These are phyloP conservation scores for Psittacula derbiana DNA, from an alignment of 2,797 vertebrate species.

Conservation along the genomic window DNA sequence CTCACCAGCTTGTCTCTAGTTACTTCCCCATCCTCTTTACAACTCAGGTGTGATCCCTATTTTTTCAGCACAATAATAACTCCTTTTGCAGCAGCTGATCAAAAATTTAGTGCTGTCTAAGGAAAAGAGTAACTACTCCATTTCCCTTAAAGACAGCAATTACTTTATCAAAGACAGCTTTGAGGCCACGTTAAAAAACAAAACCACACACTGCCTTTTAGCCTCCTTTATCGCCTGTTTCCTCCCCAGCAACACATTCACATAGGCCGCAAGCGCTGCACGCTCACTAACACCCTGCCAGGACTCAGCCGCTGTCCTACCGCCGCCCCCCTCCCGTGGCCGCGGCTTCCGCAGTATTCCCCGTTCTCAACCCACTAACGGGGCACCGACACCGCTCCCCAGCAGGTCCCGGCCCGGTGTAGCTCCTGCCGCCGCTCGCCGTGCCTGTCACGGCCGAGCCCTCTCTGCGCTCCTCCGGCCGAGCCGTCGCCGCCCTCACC, in stretches of 20 bases:
- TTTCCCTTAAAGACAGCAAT: not conserved
- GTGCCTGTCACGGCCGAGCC: not conserved
- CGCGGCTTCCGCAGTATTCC: not conserved
- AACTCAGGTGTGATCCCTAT: not conserved
- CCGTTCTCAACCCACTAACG: not conserved
- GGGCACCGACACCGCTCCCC: not conserved
- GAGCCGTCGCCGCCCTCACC: no score
- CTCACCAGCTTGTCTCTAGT: not conserved
- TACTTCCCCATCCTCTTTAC: not conserved
- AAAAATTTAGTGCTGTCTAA: not conserved
- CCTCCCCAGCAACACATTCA: not conserved
- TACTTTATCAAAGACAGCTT: not conserved
- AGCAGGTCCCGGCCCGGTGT: not conserved
- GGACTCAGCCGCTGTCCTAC: not conserved
- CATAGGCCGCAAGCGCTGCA: no score
- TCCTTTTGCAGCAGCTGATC: not conserved
- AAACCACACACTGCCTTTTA: accelerated
- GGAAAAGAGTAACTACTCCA: not conserved
- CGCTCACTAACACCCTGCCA: accelerated
- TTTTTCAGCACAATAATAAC: not conserved
- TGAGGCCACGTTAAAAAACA: not conserved
- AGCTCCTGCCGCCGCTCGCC: not conserved
- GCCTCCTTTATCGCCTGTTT: not conserved
- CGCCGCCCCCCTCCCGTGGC: accelerated
- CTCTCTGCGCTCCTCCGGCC: no score